These are phyloP conservation scores for Latrodectus geometricus DNA, from an alignment of 1,140 invertebrate species.

Conservation along the genomic window DNA sequence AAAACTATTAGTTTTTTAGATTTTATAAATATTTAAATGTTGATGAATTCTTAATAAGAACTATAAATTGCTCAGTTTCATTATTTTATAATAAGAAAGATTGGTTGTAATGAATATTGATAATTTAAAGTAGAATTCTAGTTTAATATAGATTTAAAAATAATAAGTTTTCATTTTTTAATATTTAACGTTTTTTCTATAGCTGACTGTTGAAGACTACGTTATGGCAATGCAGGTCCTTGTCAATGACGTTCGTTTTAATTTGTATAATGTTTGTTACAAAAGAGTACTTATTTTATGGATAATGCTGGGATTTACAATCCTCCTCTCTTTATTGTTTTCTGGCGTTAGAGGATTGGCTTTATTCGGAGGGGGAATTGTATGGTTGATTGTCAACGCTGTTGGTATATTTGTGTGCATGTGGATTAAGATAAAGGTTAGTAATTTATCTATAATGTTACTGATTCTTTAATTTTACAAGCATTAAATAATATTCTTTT, in stretches of 20 bases:
- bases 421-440: slow-evolving; percentile 85
- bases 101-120: no score
- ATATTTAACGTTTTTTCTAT: slow-evolving; percentile 63
- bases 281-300: slow-evolving; percentile 89
- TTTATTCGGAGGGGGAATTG: slow-evolving; percentile 86
- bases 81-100: no score
- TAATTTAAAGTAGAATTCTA: no score
- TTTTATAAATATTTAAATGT: no score
- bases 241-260: slow-evolving; percentile 91
- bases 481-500: neutral
- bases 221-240: slow-evolving; percentile 91
- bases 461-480: neutral
- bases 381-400: slow-evolving; percentile 92
- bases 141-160: no score
- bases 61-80: no score
- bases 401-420: slow-evolving; percentile 92
- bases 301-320: slow-evolving; percentile 88
- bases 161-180: no score
- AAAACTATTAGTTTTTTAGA: no score
- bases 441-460: neutral
- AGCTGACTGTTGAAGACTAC: slow-evolving; percentile 95
- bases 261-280: slow-evolving; percentile 92
- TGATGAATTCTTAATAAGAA: no score
- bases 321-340: slow-evolving; percentile 88
- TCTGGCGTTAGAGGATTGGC: slow-evolving; percentile 80